Evolutionary conservation across 2,797 vertebrate species (phyloP), one percentile per base, ranked within the genome.

Genomic region (Zenarchopterus dispar): DNA sequence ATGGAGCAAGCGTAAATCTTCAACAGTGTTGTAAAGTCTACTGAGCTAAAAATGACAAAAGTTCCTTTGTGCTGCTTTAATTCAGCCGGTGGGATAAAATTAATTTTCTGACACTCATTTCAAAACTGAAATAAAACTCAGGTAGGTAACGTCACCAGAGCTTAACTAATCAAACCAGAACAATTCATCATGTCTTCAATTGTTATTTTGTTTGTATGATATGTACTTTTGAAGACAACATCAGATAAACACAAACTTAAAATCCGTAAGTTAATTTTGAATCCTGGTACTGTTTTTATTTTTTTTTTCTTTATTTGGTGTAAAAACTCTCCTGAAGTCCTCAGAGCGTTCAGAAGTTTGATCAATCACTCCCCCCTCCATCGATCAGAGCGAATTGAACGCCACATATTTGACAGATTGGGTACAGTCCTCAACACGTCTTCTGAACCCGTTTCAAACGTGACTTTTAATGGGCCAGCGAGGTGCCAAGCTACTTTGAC

Each of bases 401-500:
- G 50, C 8, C 55, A 26, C 8, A 7, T 1, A 24, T 17, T 43
- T 42, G 58, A 26, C 10, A 28, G 21, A 60, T 50, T 26, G 49
- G 48, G 33, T 48, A 2, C 15, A 6, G 43, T 17, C 1, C 56
- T 15, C 31, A 13, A 24, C 23, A 46, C 54, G 33, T 63, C 43
- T 45, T 50, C 49, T 45, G 13, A 50, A 24, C 24, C 51, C 13
- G 4, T 51, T 28, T 51, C 6, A 56, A 43, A 67, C 70, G 61
- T 5, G 26, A 67, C 28, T 71, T 57, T 67, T 75, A 77, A 74
- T 51, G 56, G 48, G 23, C 18, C 22, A 43, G 39, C 1, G 3
- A 64, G 23, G 10, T 4, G 1, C 39, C 6, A 11, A 69, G 59
- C 46, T 69, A 13, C 36, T 56, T 39, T 28, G n/a, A 8, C 46